Evolutionary conservation across 2,888 invertebrate species (phyloP).

Genomic region (Panopea generosa): DNA sequence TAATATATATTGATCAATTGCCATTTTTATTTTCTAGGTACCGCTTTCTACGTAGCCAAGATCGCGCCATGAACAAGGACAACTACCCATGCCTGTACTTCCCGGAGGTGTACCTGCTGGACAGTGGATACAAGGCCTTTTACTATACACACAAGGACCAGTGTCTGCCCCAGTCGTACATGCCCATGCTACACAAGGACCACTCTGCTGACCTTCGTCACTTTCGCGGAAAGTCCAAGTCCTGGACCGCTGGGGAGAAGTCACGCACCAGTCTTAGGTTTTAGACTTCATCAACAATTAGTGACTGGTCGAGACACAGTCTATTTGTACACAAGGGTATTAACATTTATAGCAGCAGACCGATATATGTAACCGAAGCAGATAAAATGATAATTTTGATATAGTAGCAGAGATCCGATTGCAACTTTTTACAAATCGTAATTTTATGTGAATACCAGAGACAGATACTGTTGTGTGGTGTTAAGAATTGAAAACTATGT

Average conservation of each 20-base stretch:
- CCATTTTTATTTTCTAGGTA: conserved; percentile 87
- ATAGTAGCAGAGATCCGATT: too few relatives aligned
- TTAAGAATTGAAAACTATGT: too few relatives aligned
- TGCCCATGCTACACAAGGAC: conserved; percentile 93
- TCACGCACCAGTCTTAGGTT: conserved; percentile 10
- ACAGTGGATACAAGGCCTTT: conserved; percentile 95
- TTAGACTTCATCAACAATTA: neutral
- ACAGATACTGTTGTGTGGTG: too few relatives aligned
- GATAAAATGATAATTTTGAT: too few relatives aligned
- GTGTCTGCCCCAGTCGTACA: conserved; percentile 91
- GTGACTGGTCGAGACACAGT: too few relatives aligned
- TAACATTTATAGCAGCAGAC: too few relatives aligned
- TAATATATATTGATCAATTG: too few relatives aligned
- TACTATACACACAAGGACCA: conserved; percentile 88
- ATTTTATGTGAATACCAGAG: too few relatives aligned
- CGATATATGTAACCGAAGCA: too few relatives aligned
- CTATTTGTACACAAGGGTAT: too few relatives aligned
- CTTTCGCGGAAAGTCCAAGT: conserved; percentile 91
- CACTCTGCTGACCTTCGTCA: conserved; percentile 90
- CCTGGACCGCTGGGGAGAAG: conserved; percentile 83
- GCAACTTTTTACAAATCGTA: too few relatives aligned
- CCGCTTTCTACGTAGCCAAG: conserved; percentile 92
- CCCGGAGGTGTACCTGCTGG: conserved; percentile 96
- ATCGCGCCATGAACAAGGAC: conserved; percentile 92
- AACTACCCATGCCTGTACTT: conserved; percentile 94